phyloP scores from a whole-genome alignment of 2,888 invertebrate species.

The Hydraecia micacea region DNA sequence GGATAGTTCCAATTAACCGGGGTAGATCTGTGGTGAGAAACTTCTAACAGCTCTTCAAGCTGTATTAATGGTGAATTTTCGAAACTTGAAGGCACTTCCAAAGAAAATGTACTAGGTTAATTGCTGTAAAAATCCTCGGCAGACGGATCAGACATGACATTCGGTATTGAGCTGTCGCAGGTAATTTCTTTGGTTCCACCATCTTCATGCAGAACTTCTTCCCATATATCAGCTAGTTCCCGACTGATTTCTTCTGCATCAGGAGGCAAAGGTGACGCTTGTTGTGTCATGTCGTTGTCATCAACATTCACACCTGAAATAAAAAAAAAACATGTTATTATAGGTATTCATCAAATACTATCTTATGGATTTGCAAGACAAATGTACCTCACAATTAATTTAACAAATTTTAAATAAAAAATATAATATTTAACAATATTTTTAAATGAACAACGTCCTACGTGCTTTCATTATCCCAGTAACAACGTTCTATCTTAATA shows the following conservation, averaged over 20 bases:
- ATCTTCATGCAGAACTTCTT: constrained; percentile 6
- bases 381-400: constrained; percentile 15
- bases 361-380: not conserved
- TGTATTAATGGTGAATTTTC: constrained; percentile 39
- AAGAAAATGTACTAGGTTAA: constrained; percentile 43
- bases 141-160: constrained; percentile 19
- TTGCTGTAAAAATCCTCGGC: constrained; percentile 37
- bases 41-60: constrained; percentile 25
- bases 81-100: constrained; percentile 44
- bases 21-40: constrained; percentile 32
- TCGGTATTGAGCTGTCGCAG: constrained; percentile 21
- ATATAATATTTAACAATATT: constrained; percentile 24
- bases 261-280: constrained; percentile 38
- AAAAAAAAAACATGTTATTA: constrained; percentile 9
- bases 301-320: constrained; percentile 17
- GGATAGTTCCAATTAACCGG: constrained; percentile 38
- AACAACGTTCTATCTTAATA: constrained; percentile 40
- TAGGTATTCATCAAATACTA: constrained; percentile 4
- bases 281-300: constrained; percentile 1
- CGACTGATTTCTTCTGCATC: constrained; percentile 44
- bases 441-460: constrained; percentile 43
- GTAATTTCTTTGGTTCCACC: constrained; percentile 15
- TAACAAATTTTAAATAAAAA: constrained; percentile 6
- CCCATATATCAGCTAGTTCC: constrained; percentile 29
- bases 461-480: constrained; percentile 35